Conservation (phyloP, 2,797 vertebrate genomes). For the Centroberyx gerrardi region DNA sequence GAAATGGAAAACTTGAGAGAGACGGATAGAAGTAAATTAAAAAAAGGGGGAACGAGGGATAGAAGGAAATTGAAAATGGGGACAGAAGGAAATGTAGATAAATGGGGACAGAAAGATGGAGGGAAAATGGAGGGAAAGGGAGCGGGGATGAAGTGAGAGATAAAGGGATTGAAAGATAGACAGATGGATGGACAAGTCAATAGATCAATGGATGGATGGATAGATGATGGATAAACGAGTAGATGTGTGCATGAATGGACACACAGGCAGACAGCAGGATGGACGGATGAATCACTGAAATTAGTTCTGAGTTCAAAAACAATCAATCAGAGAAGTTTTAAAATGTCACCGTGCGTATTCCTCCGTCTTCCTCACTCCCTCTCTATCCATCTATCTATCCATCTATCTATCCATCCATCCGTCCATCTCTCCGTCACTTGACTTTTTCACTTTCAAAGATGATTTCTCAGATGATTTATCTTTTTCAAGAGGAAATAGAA, state of each 20-base stretch:
- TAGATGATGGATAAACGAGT: not conserved
- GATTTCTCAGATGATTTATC: not conserved
- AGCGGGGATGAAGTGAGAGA: not conserved
- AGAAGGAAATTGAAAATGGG: not conserved
- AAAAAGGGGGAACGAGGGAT: not conserved
- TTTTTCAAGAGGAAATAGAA: too few relatives aligned
- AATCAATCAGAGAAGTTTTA: conserved; percentile 21
- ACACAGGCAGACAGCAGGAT: conserved; percentile 13
- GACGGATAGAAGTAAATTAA: not conserved
- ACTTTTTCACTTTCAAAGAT: not conserved
- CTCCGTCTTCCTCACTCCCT: conserved; percentile 4
- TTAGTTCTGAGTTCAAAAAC: conserved; percentile 5
- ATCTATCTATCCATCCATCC: not conserved
- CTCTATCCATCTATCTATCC: conserved; percentile 10
- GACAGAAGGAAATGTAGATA: conserved; percentile 12
- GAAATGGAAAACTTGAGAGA: conserved; percentile 4
- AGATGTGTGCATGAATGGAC: too few relatives aligned
- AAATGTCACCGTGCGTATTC: conserved; percentile 19
- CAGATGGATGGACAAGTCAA: conserved; percentile 23
- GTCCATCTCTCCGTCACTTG: not conserved
- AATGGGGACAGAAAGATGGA: conserved; percentile 5
- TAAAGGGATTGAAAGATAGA: conserved; percentile 22
- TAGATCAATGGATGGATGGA: conserved; percentile 21
- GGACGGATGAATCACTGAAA: conserved; percentile 19
- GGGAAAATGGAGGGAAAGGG: not conserved